A percentile compares a stretch with the other conserved stretches of the same genome.
Conservation (phyloP, 2,113 vertebrate species). For the Crypturellus undulatus region DNA sequence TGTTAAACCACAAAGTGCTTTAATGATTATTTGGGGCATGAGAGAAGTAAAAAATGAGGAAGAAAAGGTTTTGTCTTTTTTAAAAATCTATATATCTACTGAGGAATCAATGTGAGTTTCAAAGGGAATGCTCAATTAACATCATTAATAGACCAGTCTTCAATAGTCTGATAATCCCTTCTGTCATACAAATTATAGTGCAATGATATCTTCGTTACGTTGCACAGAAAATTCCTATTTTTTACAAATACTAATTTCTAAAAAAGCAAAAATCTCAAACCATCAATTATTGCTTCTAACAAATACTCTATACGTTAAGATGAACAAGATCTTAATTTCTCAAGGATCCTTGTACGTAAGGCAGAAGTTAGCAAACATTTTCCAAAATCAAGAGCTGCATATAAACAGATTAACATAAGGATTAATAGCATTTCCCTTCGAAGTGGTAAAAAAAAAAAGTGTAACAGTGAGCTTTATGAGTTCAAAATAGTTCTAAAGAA, state of each 20-base stretch:
- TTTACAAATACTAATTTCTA: not conserved
- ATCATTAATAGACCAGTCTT: not conserved
- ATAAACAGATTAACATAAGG: not conserved
- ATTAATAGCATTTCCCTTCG: not conserved
- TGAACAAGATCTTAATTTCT: not conserved
- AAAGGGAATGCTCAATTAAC: not conserved
- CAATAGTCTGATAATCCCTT: not conserved
- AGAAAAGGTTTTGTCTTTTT: not conserved
- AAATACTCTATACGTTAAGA: not conserved
- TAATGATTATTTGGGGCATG: slow-evolving; percentile 15
- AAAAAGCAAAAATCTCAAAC: not conserved
- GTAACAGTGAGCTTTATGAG: not conserved
- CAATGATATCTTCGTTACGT: not conserved
- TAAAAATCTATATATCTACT: not conserved
- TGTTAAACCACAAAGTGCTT: slow-evolving; percentile 1
- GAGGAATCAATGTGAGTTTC: not conserved
- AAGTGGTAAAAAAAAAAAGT: not conserved
- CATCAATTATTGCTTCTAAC: not conserved
- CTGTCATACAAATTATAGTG: not conserved
- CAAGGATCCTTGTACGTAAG: not conserved
- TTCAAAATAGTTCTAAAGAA: not conserved
- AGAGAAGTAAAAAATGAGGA: not conserved
- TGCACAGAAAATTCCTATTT: not conserved
- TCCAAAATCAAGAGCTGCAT: not conserved
- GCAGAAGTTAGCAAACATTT: not conserved